phyloP scores from a whole-genome alignment of 2,888 invertebrate genomes.

The Fissipunctia ypsillon region DNA sequence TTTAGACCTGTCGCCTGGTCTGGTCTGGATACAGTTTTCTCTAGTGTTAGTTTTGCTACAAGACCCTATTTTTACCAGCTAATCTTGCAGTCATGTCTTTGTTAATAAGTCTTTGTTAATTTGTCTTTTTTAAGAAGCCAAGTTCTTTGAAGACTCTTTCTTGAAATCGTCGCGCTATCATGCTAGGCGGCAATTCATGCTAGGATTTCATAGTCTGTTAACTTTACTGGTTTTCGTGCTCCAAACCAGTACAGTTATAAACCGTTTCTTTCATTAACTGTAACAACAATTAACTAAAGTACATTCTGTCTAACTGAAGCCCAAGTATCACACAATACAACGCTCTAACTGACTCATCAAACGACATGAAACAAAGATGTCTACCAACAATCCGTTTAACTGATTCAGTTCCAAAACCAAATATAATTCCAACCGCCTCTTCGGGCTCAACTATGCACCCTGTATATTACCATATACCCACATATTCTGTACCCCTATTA shows the following conservation, averaged over 20 bases:
- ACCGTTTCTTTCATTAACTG: too few species aligned
- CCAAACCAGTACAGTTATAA: not conserved
- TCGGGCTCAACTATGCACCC: conserved; percentile 35
- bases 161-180: not conserved
- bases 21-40: not conserved
- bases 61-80: not conserved
- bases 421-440: conserved; percentile 41
- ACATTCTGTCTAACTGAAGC: not conserved
- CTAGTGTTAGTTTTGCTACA: not conserved
- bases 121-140: too few species aligned
- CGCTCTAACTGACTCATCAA: not conserved
- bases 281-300: not conserved
- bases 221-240: not conserved
- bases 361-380: not conserved
- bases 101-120: too few species aligned
- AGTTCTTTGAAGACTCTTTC: not conserved
- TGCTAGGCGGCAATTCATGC: too few species aligned
- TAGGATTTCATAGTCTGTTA: not conserved
- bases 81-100: not conserved
- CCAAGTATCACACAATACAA: not conserved
- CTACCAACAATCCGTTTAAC: conserved; percentile 13
- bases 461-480: conserved; percentile 53
- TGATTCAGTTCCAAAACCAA: conserved; percentile 27
- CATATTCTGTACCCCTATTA: conserved; percentile 61
- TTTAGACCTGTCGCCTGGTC: too few species aligned